Conservation (phyloP, 2,888 invertebrate species). For the Serrognathus titanus region DNA sequence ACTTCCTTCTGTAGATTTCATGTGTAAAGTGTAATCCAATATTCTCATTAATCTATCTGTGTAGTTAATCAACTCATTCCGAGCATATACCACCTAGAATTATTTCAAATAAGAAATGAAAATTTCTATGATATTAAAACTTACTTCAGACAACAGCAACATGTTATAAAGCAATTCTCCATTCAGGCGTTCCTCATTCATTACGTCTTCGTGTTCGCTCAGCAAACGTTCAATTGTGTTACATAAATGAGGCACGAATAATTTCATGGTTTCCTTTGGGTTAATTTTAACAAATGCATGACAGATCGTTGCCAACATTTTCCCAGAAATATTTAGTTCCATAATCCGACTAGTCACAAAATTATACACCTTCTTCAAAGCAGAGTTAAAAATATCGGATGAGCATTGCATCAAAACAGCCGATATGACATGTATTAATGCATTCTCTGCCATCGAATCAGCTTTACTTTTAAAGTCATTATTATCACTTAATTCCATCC, state of each 20-base stretch:
- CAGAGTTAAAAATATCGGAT: conserved; percentile 60
- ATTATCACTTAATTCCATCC: conserved; percentile 60
- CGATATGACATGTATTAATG: conserved; percentile 64
- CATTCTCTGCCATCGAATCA: conserved; percentile 69
- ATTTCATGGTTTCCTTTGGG: conserved; percentile 65
- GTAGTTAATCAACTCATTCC: conserved; percentile 62
- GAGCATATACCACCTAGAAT: conserved; percentile 60
- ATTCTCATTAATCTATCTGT: conserved; percentile 62
- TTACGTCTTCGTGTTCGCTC: conserved; percentile 62
- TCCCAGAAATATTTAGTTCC: conserved; percentile 81
- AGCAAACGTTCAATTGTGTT: conserved; percentile 61
- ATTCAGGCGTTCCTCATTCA: conserved; percentile 73
- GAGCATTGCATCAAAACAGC: conserved; percentile 72
- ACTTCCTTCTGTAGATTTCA: conserved; percentile 66
- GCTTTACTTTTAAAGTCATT: conserved; percentile 58
- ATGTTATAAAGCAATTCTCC: conserved; percentile 76
- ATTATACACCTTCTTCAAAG: conserved; percentile 69
- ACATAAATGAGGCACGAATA: conserved; percentile 71
- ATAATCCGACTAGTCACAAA: conserved; percentile 74
- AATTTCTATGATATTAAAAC: conserved; percentile 6
- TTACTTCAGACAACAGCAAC: conserved; percentile 66
- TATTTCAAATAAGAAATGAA: neutral
- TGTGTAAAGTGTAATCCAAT: conserved; percentile 66
- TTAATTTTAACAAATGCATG: conserved; percentile 64
- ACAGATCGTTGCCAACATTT: conserved; percentile 71